Percentiles rank a stretch among this genome's conserved stretches.
Conservation (phyloP, 2,888 invertebrate genomes). For the Ophioninae sp. region DNA sequence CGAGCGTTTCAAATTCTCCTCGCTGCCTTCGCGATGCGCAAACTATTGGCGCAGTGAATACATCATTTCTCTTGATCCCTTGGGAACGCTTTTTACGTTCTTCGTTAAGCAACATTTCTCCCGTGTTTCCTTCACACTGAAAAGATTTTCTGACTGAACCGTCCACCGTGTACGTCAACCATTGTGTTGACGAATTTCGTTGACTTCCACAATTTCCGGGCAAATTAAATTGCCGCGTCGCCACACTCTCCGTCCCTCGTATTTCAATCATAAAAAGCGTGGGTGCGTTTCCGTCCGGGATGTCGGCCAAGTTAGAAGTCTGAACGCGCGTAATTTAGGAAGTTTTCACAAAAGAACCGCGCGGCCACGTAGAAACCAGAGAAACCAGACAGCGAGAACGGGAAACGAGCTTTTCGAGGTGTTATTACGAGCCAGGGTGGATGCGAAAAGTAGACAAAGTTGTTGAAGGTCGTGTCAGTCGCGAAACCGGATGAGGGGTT, state of each 20-base stretch:
- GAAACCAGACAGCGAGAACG: conserved; percentile 33
- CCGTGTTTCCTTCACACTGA: not conserved
- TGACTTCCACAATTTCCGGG: not conserved
- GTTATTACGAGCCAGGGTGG: conserved; percentile 23
- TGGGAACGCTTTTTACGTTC: not conserved
- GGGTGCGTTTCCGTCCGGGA: not conserved
- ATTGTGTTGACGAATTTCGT: not conserved
- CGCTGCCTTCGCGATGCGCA: not conserved
- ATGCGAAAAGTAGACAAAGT: conserved; percentile 61
- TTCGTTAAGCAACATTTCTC: not conserved
- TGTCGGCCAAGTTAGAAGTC: not conserved
- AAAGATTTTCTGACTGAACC: not conserved
- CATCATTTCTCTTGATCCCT: not conserved
- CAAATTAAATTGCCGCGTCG: not conserved
- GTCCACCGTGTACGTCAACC: not conserved
- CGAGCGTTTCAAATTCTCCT: conserved; percentile 26
- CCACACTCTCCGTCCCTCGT: not conserved
- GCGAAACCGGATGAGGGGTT: conserved; percentile 46
- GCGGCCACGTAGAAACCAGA: not conserved
- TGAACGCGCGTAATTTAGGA: conserved; percentile 29
- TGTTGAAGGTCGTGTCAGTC: conserved; percentile 43
- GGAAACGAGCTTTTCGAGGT: conserved; percentile 45
- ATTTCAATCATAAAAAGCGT: not conserved
- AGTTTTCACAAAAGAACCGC: conserved; percentile 37
- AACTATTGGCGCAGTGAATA: not conserved